These are phyloP conservation scores for Capreolus pygargus DNA, from an alignment of 2,113 vertebrate genomes.

Conservation along the genomic window DNA sequence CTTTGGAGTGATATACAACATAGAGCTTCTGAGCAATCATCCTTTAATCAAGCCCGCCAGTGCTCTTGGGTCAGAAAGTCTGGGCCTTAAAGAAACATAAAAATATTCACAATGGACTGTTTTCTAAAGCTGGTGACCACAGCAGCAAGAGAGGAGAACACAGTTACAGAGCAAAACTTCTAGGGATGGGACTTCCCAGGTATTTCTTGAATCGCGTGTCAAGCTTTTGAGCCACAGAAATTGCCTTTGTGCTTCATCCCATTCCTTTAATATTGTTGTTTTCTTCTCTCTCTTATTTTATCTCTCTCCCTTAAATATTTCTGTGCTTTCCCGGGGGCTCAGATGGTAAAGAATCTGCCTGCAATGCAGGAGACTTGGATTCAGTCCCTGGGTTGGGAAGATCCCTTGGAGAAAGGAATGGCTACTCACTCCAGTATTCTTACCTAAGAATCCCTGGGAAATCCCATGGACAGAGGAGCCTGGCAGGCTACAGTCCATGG, in stretches of 20 bases:
- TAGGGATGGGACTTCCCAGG: fast-evolving
- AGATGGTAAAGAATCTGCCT: not conserved
- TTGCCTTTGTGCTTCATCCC: not conserved
- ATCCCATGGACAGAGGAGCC: not conserved
- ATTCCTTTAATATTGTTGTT: not conserved
- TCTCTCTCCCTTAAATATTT: not conserved
- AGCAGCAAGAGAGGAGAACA: not conserved
- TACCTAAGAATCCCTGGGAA: not conserved
- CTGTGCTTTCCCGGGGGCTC: fast-evolving
- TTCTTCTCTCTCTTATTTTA: not conserved
- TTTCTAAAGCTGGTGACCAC: not conserved
- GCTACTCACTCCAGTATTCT: not conserved
- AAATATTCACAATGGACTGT: not conserved
- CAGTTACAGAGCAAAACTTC: not conserved
- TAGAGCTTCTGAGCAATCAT: not conserved
- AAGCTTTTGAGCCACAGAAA: not conserved
- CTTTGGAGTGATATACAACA: not conserved
- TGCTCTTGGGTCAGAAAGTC: not conserved
- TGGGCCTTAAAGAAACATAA: not conserved
- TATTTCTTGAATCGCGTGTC: not conserved
- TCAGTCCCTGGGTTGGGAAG: not conserved
- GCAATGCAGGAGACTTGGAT: not conserved
- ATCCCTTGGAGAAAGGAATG: not conserved
- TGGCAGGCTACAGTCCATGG: not conserved
- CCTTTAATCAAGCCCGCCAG: not conserved